Base-by-base conservation (phyloP, 64 coral and sea anemone species). In the Dendrophyllia cribrosa region DNA sequence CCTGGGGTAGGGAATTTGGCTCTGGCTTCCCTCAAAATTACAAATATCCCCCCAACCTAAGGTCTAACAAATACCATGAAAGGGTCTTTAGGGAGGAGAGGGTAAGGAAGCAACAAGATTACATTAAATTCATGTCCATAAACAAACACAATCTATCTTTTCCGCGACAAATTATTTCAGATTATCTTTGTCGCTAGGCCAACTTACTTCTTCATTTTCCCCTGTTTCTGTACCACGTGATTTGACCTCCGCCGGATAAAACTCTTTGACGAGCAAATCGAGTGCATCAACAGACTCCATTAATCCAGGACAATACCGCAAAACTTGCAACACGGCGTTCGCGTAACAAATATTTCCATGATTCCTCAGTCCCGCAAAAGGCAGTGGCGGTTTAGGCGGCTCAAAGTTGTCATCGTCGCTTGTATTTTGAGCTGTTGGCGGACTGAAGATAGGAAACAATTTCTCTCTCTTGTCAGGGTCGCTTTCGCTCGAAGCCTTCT, bases 271-370 rank as follows among this genome's bases (percentile, higher is more conserved):
- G 19, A 47, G 77, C 16, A 61, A 86, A 79, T 82, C 78, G 48
- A 80, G 70, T 70, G 72, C 25, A n/a, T 26, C 52, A 59, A 99
- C 77, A 89, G 93, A 88, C 55, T 89, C 76, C 13, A 74, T 51
- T 85, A 99, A 93, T 3, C 91, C 97, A 3, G 97, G 94, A 48
- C 97, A 99, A 89, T 87, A 58, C 6, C 97, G 87, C 46, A 99
- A 80, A 51, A 99, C 97, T 85, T 99, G 97, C 58, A 99, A 59
- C 9, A 99, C 91, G 21, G 97, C 97, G 91, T 99, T 99, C 25
- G 94, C 91, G 76, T 96, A 99, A 87, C 97, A 99, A 53, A 90
- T 94, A 88, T 99, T 99, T 25, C 97, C 94, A 17, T 82, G 82
- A 72, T 99, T 99, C 47, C 56, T 67, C 1, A 99, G 58, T 11